Base-by-base conservation (phyloP, 2,888 invertebrate genomes). In the Trichogramma dendrolimi region DNA sequence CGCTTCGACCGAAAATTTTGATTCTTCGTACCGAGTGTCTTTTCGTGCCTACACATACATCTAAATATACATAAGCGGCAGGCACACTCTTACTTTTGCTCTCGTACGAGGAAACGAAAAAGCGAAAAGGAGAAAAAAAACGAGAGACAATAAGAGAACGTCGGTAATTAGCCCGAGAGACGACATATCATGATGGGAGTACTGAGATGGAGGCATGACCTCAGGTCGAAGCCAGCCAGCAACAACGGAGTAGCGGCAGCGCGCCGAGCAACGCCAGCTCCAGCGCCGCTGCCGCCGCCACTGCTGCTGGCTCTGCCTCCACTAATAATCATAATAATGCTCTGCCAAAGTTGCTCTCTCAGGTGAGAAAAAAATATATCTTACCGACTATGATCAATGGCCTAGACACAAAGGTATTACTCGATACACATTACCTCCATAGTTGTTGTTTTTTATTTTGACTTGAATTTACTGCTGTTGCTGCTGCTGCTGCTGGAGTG, bases 181-280 rank as follows among this genome's bases (percentile, higher is more conserved):
- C 10, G 42, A 27, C 27, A 66, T 70, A 75, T 75, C 74, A 79
- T 79, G 79, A 79, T 79, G 79, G 79, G 79, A 64, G 78, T 79
- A 72, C 66, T 79, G 74, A 72, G 78, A 68, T 79, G 79, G 79
- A 78, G 78, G 74, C 77, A 79, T 71, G 79, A 79, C 74, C 76
- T 79, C 51, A 75, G 79, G 75, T 79, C 79, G 72, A 79, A 68
- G 73, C 76, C 71, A 72, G 73, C 65, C 76, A 76, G 62, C 75
- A 73, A 55, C 72, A 71, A 53, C 70, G 71, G 56, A 71, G 74
- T 57, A 70, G 71, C 66, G 64, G 70, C 66, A 58, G 68, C 62
- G 51, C 70, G 63, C 65, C 69, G 67, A 65, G 73, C 67, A 68
- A 71, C 54, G 70, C 72, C 67, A 75, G 72, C 52, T 68, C 72